phyloP scores from a whole-genome alignment of 2,888 invertebrate genomes.

The Perizoma flavofasciatum region DNA sequence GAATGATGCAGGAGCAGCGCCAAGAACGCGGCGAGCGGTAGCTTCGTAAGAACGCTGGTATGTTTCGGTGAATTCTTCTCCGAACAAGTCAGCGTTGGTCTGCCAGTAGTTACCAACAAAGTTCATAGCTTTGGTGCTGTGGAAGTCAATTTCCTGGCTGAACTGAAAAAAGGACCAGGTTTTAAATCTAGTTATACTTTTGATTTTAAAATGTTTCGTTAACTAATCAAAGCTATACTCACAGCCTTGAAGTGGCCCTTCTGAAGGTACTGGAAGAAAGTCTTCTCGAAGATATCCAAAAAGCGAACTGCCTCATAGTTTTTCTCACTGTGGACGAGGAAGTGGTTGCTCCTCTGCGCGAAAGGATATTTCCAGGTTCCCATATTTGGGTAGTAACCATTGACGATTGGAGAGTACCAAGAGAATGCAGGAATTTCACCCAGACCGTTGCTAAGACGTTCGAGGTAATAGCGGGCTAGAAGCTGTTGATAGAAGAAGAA shows the following conservation, averaged over 20 bases:
- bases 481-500: slow-evolving; percentile 87
- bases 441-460: slow-evolving; percentile 86
- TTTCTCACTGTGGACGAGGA: slow-evolving; percentile 80
- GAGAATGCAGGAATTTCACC: slow-evolving; percentile 85
- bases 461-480: slow-evolving; percentile 87
- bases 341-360: slow-evolving; percentile 85
- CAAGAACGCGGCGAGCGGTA: slow-evolving; percentile 75
- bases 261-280: slow-evolving; percentile 75
- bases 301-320: slow-evolving; percentile 78
- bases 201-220: not conserved
- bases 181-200: not conserved
- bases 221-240: slow-evolving; percentile 40
- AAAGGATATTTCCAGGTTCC: slow-evolving; percentile 68
- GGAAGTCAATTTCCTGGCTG: slow-evolving; percentile 61
- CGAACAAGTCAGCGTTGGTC: slow-evolving; percentile 79
- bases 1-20: slow-evolving; percentile 53
- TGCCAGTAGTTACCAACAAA: slow-evolving; percentile 83
- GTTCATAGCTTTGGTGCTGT: slow-evolving; percentile 74
- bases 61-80: slow-evolving; percentile 54
- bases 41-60: slow-evolving; percentile 83
- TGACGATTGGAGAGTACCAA: slow-evolving; percentile 83
- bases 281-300: slow-evolving; percentile 85
- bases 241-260: slow-evolving; percentile 85
- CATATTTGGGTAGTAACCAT: slow-evolving; percentile 61
- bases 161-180: slow-evolving; percentile 50